Evolutionary conservation across 2,113 vertebrate genomes (phyloP), one percentile per base, ranked within the genome.

Genomic region (Noturus placidus): DNA sequence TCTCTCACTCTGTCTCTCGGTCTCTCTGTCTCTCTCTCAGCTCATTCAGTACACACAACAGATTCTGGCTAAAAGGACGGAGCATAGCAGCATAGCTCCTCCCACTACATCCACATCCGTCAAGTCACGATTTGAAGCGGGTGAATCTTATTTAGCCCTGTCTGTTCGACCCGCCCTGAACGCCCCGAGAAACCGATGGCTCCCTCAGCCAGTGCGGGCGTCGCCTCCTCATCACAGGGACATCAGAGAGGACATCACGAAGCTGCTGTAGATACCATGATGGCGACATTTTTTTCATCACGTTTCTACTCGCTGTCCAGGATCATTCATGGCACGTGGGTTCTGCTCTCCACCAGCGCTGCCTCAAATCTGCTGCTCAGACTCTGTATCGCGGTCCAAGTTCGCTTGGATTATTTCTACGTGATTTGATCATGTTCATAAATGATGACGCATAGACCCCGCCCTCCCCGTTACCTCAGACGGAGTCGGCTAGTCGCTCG

Each of bases 41-140:
- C 77, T 74, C 8, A 82, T 79, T 69, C 72, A 20, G 2, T 25
- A 59, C 42, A 85, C 35, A 20, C 87, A 57, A 67, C 81, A 76
- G 82, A 25, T 88, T 56, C 17, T 90, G 57, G 46, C 87, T 27
- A 6, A 35, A 25, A 78, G 87, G 70, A 11, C 11, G 42, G 69
- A 0, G 5, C 30, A 9, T 3, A 20, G 19, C 72, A 79, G 15
- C 7, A 81, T 1, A n/a, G 3, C 69, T 57, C 72, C 50, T 20
- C 63, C 79, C 10, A 20, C 79, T 46, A 8, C 67, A 6, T 33
- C 61, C 82, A 50, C 46, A 11, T 2, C 19, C 20, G 25, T 27
- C 50, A n/a, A 25, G 3, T 20, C 30, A 8, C 20, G 27, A 9
- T 20, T 8, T 10, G 9, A 57, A 38, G 22, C 56, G 0, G 35